These are phyloP conservation scores for Melanocharis versteri DNA, from an alignment of 2,113 vertebrate species.

Conservation along the genomic window DNA sequence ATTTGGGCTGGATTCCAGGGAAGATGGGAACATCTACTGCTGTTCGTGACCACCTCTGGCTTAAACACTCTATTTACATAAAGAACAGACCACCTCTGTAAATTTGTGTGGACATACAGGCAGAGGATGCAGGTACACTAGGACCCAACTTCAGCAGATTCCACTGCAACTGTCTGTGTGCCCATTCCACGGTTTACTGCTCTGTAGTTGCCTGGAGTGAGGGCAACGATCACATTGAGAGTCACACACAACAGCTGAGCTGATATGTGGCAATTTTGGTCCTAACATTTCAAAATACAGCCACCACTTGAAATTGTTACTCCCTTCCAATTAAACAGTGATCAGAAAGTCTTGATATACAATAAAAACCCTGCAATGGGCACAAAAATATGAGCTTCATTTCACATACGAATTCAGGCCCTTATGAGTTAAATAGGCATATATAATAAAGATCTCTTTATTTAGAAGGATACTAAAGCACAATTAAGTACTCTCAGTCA, in stretches of 20 bases:
- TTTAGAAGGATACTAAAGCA: not conserved
- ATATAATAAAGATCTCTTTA: not conserved
- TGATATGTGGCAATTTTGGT: not conserved
- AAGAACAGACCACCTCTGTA: not conserved
- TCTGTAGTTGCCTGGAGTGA: accelerated
- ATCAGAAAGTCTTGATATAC: not conserved
- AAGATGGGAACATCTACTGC: not conserved
- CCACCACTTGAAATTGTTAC: not conserved
- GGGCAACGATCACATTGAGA: not conserved
- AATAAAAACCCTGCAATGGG: not conserved
- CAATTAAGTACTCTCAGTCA: not conserved
- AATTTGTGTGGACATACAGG: not conserved
- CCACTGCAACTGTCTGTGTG: not conserved
- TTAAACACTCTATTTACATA: not conserved
- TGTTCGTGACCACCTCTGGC: accelerated
- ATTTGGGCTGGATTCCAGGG: not conserved
- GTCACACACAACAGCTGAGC: not conserved
- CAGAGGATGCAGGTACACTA: not conserved
- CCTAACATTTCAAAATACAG: not conserved
- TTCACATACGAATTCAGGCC: not conserved
- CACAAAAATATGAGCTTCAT: not conserved
- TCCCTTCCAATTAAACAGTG: not conserved
- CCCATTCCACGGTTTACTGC: not conserved
- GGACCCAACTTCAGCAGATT: not conserved
- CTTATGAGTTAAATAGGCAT: not conserved